phyloP scores from a whole-genome alignment of 1,140 invertebrate genomes.

The Proales similis region DNA sequence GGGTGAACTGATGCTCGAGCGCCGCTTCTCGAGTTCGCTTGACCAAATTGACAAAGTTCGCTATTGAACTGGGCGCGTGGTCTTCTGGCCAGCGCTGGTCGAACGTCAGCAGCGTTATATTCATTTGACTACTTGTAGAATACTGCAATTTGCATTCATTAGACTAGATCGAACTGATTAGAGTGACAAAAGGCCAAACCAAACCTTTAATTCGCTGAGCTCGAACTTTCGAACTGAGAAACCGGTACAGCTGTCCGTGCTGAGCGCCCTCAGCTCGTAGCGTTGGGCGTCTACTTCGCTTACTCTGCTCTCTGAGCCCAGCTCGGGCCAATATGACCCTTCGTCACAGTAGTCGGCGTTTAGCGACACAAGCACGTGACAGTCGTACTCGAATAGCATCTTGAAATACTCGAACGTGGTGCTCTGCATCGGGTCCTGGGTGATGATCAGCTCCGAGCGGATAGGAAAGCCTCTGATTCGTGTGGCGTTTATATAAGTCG shows the following conservation, averaged over 20 bases:
- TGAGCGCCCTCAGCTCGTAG: too few species aligned
- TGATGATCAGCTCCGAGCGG: conserved; percentile 15
- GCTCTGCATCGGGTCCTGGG: conserved; percentile 25
- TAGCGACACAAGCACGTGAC: conserved; percentile 11
- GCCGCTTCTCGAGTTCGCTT: conserved; percentile 99
- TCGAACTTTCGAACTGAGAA: too few species aligned
- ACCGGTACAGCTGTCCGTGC: too few species aligned
- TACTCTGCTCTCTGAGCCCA: too few species aligned
- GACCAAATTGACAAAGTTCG: conserved; percentile 72
- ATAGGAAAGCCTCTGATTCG: conserved; percentile 13
- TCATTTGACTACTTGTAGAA: conserved; percentile 8
- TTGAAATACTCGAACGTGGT: conserved; percentile 35
- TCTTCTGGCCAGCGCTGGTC: conserved; percentile 25
- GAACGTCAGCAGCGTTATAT: conserved; percentile 6
- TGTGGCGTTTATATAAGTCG: conserved; percentile 34
- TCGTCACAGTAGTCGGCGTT: conserved; percentile 50
- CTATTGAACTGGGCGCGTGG: not conserved
- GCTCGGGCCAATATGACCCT: conserved; percentile 42
- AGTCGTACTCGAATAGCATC: conserved; percentile 30
- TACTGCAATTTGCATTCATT: conserved; percentile 23
- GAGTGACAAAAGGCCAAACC: too few species aligned
- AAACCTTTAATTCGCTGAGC: too few species aligned
- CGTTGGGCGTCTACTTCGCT: too few species aligned
- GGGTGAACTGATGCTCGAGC: conserved; percentile 77
- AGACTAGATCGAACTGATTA: too few species aligned